A percentile compares a stretch with the other conserved stretches of the same genome.
Conservation (phyloP, 2,113 vertebrate species). For the Lasiurus borealis region DNA sequence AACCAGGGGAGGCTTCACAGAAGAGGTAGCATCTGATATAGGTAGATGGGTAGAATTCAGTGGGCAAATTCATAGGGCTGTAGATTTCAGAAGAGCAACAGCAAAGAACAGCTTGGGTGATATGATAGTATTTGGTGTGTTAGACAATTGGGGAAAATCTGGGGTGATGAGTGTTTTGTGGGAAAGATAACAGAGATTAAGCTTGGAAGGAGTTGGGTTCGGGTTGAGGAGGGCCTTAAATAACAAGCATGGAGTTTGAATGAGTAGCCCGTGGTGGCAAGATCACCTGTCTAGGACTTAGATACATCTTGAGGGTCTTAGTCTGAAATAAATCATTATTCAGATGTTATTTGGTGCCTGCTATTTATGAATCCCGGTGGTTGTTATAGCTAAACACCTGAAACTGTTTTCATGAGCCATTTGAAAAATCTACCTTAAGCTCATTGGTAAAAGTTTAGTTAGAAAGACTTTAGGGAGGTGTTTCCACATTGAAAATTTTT, state of each 20-base stretch:
- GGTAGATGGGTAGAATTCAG: not conserved
- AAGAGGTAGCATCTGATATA: not conserved
- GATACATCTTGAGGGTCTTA: not conserved
- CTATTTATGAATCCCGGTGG: not conserved
- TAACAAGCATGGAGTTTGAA: not conserved
- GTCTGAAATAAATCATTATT: not conserved
- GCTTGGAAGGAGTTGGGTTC: not conserved
- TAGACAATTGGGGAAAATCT: not conserved
- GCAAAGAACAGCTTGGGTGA: not conserved
- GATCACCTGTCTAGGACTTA: not conserved
- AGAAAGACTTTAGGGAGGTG: constrained; percentile 25
- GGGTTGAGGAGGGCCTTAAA: not conserved
- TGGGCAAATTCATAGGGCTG: not conserved
- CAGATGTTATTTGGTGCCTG: not conserved
- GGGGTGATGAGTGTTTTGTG: not conserved
- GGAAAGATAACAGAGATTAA: not conserved
- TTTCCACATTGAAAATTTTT: not conserved
- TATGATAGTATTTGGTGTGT: not conserved
- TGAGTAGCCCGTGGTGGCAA: not conserved
- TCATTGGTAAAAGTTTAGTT: not conserved
- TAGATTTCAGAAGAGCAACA: not conserved
- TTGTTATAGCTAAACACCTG: not conserved
- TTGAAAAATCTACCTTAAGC: not conserved
- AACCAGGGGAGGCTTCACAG: not conserved
- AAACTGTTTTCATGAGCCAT: not conserved